These are phyloP conservation scores for Anneissia japonica DNA, from an alignment of 35 echinoderm and acorn worm species.

Conservation along the genomic window DNA sequence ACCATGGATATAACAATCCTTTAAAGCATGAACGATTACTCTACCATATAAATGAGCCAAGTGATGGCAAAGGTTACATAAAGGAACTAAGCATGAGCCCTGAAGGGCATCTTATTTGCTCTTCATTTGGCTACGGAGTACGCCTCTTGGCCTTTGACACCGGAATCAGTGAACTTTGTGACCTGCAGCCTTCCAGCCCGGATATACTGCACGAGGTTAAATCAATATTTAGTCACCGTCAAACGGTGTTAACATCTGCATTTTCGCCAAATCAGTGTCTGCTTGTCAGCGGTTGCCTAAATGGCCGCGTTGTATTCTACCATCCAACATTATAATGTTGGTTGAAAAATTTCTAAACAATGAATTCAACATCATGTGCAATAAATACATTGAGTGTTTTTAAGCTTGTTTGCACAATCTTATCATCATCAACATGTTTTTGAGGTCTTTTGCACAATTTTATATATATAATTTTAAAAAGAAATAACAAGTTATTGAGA, in stretches of 20 bases:
- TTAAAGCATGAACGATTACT: slow-evolving; percentile 51
- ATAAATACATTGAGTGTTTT: not conserved
- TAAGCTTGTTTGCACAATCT: too few species aligned
- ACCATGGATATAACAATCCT: slow-evolving; percentile 1
- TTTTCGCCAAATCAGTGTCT: slow-evolving; percentile 84
- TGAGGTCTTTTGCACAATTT: too few species aligned
- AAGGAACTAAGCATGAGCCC: slow-evolving; percentile 96
- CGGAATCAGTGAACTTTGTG: slow-evolving; percentile 76
- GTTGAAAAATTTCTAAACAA: not conserved
- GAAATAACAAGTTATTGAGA: too few species aligned
- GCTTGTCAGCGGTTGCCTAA: slow-evolving; percentile 69
- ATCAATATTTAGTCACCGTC: slow-evolving; percentile 45
- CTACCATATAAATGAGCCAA: slow-evolving; percentile 70
- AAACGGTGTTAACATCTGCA: slow-evolving; percentile 78
- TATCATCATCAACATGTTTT: too few species aligned
- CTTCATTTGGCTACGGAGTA: slow-evolving; percentile 68
- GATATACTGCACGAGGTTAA: slow-evolving; percentile 53
- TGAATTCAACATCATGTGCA: not conserved
- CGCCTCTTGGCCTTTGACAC: slow-evolving; percentile 63
- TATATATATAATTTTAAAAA: too few species aligned
- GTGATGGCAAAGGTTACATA: slow-evolving; percentile 88
- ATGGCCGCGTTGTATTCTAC: slow-evolving; percentile 74
- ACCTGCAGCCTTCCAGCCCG: slow-evolving; percentile 31
- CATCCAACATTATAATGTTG: slow-evolving; percentile 43
- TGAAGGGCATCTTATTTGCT: slow-evolving; percentile 84